Base-by-base conservation (phyloP, 2,113 vertebrate species). In the Proterorhinus semilunaris region DNA sequence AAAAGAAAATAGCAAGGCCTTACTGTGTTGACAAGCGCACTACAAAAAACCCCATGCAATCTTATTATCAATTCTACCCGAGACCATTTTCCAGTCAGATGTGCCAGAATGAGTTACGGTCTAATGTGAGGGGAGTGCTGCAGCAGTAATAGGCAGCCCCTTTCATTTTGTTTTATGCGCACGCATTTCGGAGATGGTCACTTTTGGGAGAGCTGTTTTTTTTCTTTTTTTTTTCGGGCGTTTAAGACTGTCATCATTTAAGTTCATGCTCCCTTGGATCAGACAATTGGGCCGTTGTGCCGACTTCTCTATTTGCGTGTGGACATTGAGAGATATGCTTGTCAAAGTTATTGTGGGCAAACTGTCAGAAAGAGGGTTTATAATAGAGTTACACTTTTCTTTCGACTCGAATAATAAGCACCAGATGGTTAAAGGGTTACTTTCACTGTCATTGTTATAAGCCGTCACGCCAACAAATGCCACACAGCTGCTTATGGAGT, bases 51-150 rank as follows among this genome's bases (percentile, higher is more conserved):
- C 42, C 46, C 17, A 57, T 15, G 46, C 42, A 58, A 6, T 36
- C 49, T 51, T 69, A 65, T 78, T 69, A 69, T 8, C 58, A 42
- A 79, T 80, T 77, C 68, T 9, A 27, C 66, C 75, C 70, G 8
- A 42, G 45, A 71, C 82, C 80, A 83, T 66, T 80, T 71, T 72
- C 64, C 42, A 66, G 80, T 86, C 76, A 85, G 75, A 88, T 9
- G 12, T 77, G 81, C 83, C 85, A 81, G 67, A 49, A 21, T 69
- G 68, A 74, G 71, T 88, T 79, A 81, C 65, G 55, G 53, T 68
- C 69, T 65, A 82, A 78, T 75, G 45, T 51, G 70, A 72, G 55
- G 71, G 6, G 61, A 65, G 75, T 51, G 76, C 69, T 65, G 66
- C 71, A 42, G 42, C 13, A 36, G 52, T 74, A 72, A 81, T 75